phyloP scores from a whole-genome alignment of 2,113 vertebrate species.

The Cyprinodon brontotheroides region DNA sequence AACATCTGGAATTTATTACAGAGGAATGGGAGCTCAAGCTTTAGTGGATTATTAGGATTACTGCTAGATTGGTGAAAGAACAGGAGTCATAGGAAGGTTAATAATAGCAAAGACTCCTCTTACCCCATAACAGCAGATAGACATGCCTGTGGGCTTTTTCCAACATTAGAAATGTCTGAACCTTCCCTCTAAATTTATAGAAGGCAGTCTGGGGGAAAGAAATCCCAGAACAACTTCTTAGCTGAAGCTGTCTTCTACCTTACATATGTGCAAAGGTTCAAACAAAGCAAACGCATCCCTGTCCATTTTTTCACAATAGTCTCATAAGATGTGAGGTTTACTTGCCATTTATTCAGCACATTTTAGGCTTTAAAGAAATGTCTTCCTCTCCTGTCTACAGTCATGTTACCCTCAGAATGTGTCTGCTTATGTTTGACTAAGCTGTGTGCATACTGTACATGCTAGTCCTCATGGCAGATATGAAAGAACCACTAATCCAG shows the following conservation, averaged over 20 bases:
- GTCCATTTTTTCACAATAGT: not conserved
- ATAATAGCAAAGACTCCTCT: slow-evolving; percentile 70
- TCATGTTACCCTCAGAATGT: slow-evolving; percentile 5
- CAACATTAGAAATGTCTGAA: slow-evolving; percentile 52
- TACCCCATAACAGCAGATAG: slow-evolving; percentile 45
- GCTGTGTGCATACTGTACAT: slow-evolving; percentile 28
- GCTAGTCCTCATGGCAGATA: slow-evolving; percentile 57
- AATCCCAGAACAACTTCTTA: slow-evolving; percentile 31
- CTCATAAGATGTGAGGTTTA: not conserved
- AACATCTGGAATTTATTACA: slow-evolving; percentile 79
- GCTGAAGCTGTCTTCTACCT: slow-evolving; percentile 23
- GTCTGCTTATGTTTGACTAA: slow-evolving; percentile 5
- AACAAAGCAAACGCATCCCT: not conserved
- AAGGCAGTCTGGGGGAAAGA: slow-evolving; percentile 46
- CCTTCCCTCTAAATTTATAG: slow-evolving; percentile 29
- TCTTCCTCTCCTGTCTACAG: slow-evolving; percentile 21
- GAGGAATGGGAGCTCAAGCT: slow-evolving; percentile 64
- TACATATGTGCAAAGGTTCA: slow-evolving; percentile 2
- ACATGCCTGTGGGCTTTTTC: slow-evolving; percentile 45
- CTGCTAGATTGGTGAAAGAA: slow-evolving; percentile 62
- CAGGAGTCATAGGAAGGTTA: slow-evolving; percentile 69
- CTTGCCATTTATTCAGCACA: slow-evolving; percentile 4
- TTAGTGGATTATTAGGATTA: slow-evolving; percentile 77
- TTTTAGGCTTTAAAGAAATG: slow-evolving; percentile 27
- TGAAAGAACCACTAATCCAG: slow-evolving; percentile 70